Base-by-base conservation (phyloP, 2,797 vertebrate genomes). In the Synaphobranchus kaupii region DNA sequence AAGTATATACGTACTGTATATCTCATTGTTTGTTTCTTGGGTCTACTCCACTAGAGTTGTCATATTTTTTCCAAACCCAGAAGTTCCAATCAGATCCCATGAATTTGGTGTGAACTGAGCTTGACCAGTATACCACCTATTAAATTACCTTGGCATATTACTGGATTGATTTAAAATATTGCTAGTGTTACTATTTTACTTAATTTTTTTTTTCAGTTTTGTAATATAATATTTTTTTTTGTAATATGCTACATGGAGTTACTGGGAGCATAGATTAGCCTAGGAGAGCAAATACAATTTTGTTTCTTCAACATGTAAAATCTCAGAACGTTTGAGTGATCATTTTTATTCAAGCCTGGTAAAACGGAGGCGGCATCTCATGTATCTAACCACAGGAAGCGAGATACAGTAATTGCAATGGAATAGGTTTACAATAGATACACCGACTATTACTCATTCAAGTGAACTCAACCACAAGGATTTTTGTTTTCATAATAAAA, bases 281-380 rank as follows among this genome's bases (percentile, higher is more conserved):
- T 39, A 34, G 28, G 7, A 56, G 12, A 54, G 20, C 6, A 63
- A 31, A 54, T 22, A 28, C 6, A 17, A 1, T 56, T 85, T 54
- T 71, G 44, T 71, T 28, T 76, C 85, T 76, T 86, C 50, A n/a
- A 78, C 52, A 73, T 86, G 31, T 17, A 76, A 15, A 76, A 52
- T 86, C 63, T 78, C 68, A 58, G 68, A 86, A 86, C 68, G 50
- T n/a, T 34, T 31, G 68, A 86, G 8, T 86, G 66, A 78, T 86
- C 47, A 34, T 39, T 78, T 39, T 86, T 86, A 78, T 78, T 86
- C 48, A 86, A 86, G 12, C 2, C n/a, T 22, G 50, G 85, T 34
- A 56, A 78, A 50, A 56, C 66, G 17, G 22, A 44, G 76, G 44
- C 34, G 7, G 66, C 48, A 52, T 78, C 48, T 56, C 85, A 20